phyloP scores from a whole-genome alignment of 2,888 invertebrate species.

The Pherbina coryleti region DNA sequence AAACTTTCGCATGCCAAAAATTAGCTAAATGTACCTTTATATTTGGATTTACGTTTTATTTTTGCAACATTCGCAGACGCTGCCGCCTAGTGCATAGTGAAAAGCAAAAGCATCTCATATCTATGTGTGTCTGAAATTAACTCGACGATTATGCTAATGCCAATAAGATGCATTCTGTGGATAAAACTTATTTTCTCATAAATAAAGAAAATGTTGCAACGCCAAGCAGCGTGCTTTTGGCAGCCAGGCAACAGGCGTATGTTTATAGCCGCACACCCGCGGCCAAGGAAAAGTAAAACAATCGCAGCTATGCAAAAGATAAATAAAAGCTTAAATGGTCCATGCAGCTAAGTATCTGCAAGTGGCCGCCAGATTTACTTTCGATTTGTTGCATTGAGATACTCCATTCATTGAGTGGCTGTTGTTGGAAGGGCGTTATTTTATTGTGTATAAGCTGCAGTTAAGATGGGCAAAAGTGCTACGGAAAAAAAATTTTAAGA shows the following conservation, averaged over 20 bases:
- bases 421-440: neutral
- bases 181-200: slow-evolving; percentile 18
- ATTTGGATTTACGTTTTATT: neutral
- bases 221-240: neutral
- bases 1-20: slow-evolving; percentile 37
- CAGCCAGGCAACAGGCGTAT: too few relatives aligned
- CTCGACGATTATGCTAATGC: slow-evolving; percentile 16
- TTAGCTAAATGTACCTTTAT: slow-evolving; percentile 14
- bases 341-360: too few relatives aligned
- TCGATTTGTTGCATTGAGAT: slow-evolving; percentile 6
- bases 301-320: too few relatives aligned
- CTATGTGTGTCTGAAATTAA: neutral
- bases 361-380: neutral
- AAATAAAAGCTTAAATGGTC: too few relatives aligned
- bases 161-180: slow-evolving; percentile 11
- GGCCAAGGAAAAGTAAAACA: too few relatives aligned
- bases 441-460: too few relatives aligned
- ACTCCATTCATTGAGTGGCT: slow-evolving; percentile 4
- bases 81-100: neutral
- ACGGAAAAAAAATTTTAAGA: too few relatives aligned
- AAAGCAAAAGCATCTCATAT: neutral
- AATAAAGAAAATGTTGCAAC: neutral
- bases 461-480: too few relatives aligned
- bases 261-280: too few relatives aligned
- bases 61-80: slow-evolving; percentile 9